Conservation (phyloP, 2,888 invertebrate species). For the Ichneumoninae sp. region DNA sequence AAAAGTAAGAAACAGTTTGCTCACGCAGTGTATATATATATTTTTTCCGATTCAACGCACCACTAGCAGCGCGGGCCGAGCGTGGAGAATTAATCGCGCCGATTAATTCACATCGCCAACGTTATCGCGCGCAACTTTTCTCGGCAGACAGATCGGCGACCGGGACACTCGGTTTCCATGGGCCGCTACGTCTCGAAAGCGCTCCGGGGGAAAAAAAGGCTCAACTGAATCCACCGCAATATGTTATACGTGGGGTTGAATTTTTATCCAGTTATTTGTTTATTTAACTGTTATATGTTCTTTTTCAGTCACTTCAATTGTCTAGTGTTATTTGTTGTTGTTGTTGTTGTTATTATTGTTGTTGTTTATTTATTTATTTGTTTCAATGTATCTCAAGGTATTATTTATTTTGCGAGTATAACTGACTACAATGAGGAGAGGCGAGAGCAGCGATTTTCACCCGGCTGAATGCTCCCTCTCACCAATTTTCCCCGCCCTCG, state of each 20-base stretch:
- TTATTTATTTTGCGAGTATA: background rate
- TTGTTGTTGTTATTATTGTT: no score
- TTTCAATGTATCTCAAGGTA: background rate
- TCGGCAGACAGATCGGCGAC: slow-evolving; percentile 29
- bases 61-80: slow-evolving; percentile 13
- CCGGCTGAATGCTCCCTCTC: slow-evolving; percentile 17
- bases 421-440: slow-evolving; percentile 16
- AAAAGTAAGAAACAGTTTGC: slow-evolving; percentile 18
- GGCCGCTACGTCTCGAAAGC: slow-evolving; percentile 7
- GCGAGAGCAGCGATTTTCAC: slow-evolving; percentile 40
- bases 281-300: background rate
- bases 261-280: background rate
- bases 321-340: background rate
- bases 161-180: background rate
- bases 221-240: background rate
- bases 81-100: slow-evolving; percentile 49
- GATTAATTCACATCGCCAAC: slow-evolving; percentile 54
- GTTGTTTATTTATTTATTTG: background rate
- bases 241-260: background rate
- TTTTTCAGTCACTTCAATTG: background rate
- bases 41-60: slow-evolving; percentile 26
- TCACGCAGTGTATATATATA: slow-evolving; percentile 7
- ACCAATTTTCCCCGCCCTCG: slow-evolving; percentile 50
- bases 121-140: slow-evolving; percentile 36
- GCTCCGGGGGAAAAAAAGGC: slow-evolving; percentile 1